Conservation (phyloP, 2,113 vertebrate genomes). For the Tragelaphus scriptus region DNA sequence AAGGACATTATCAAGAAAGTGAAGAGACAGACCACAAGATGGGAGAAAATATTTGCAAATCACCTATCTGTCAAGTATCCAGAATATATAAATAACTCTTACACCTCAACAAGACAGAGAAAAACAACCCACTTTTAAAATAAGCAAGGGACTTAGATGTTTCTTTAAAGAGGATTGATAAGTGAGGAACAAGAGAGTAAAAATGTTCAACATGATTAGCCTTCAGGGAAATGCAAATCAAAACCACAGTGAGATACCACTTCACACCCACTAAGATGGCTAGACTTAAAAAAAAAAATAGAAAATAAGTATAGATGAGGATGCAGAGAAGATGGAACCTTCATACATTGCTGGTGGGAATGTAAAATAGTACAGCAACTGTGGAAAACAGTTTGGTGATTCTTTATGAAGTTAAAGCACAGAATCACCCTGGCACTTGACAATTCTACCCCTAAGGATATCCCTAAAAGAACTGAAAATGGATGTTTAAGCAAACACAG, state of each 20-base stretch:
- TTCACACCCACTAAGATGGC: background rate
- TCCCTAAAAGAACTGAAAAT: background rate
- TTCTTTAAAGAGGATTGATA: background rate
- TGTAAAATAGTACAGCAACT: background rate
- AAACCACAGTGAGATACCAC: background rate
- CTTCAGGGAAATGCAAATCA: background rate
- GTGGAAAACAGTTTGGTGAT: background rate
- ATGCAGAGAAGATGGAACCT: background rate
- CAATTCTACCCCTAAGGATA: background rate
- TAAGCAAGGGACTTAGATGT: background rate
- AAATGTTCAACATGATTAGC: background rate
- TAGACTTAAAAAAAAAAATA: background rate
- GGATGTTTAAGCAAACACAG: background rate
- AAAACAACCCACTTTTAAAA: background rate
- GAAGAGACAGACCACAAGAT: background rate
- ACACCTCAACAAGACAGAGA: background rate
- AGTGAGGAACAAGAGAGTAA: background rate
- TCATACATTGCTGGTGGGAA: background rate
- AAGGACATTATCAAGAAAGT: background rate
- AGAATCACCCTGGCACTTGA: background rate
- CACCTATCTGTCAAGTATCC: background rate
- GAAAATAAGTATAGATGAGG: background rate
- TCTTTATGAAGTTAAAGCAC: background rate
- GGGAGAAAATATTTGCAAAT: background rate
- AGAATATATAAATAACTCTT: background rate